Conservation (phyloP, 2,113 vertebrate genomes). For the Vulpes vulpes region DNA sequence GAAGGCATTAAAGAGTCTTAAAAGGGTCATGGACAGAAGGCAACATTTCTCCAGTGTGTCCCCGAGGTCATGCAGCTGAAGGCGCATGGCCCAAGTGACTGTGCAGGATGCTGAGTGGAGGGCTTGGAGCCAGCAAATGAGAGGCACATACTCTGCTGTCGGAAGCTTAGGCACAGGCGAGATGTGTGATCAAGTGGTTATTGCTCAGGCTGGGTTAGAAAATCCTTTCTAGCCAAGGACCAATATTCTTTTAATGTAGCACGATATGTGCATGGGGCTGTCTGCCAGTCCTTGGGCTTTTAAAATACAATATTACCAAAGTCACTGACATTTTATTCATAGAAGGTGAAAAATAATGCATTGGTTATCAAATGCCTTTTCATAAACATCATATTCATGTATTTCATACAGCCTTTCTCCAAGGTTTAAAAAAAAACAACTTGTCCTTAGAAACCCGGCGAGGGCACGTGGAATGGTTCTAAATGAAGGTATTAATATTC, state of each 20-base stretch:
- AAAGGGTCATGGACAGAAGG: conserved; percentile 37
- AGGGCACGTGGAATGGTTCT: conserved; percentile 63
- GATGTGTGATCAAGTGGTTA: conserved; percentile 63
- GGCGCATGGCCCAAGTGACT: not conserved
- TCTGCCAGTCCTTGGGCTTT: conserved; percentile 53
- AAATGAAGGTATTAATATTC: conserved; percentile 83
- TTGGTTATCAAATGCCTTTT: conserved; percentile 69
- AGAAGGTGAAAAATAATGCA: conserved; percentile 60
- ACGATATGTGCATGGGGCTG: not conserved
- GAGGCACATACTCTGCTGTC: not conserved
- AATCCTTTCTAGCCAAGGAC: conserved; percentile 55
- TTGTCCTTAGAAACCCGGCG: conserved; percentile 65
- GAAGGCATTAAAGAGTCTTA: conserved; percentile 57
- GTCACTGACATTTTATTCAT: conserved; percentile 59
- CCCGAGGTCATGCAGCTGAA: not conserved
- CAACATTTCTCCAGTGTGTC: not conserved
- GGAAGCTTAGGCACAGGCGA: not conserved
- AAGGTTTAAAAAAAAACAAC: conserved; percentile 26
- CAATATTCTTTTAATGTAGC: conserved; percentile 52
- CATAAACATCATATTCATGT: conserved; percentile 62
- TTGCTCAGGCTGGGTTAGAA: conserved; percentile 53
- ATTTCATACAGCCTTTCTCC: conserved; percentile 47
- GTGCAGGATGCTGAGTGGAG: not conserved
- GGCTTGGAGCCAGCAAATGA: not conserved
- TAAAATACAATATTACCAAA: conserved; percentile 72